Percentiles rank a stretch among this genome's conserved stretches.
Evolutionary conservation across 2,888 invertebrate species (phyloP).

Genomic region (Stenurella melanura): DNA sequence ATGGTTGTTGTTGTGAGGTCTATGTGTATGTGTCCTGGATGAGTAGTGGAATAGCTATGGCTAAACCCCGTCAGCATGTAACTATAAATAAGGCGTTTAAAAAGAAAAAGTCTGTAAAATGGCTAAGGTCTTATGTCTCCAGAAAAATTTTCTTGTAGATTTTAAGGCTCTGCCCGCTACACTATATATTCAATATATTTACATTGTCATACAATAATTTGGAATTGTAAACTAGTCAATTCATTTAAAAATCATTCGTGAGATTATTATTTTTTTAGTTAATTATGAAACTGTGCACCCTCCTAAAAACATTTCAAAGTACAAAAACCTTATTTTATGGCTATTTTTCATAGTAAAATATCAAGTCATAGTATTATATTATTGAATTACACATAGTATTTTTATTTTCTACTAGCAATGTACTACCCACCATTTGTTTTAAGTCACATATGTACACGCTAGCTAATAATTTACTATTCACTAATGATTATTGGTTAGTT

Average conservation of each 20-base stretch:
- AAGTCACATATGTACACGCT: not conserved
- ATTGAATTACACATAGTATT: not conserved
- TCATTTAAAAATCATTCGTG: not conserved
- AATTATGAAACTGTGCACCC: not conserved
- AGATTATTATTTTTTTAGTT: not conserved
- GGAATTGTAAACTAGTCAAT: too few species aligned
- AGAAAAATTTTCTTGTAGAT: too few species aligned
- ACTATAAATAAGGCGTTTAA: too few species aligned
- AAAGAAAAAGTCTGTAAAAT: too few species aligned
- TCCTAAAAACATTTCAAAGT: not conserved
- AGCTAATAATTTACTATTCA: not conserved
- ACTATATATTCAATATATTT: too few species aligned
- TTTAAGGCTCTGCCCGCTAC: too few species aligned
- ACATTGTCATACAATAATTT: too few species aligned
- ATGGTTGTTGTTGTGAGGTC: too few species aligned
- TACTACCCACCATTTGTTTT: not conserved
- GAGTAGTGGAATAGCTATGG: too few species aligned
- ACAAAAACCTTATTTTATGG: slow-evolving; percentile 1
- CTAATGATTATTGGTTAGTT: not conserved
- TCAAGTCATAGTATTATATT: slow-evolving; percentile 6
- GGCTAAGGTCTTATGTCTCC: too few species aligned
- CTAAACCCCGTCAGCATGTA: too few species aligned
- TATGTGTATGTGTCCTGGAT: too few species aligned
- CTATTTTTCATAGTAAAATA: not conserved
- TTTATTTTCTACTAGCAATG: not conserved